Evolutionary conservation across 2,797 vertebrate species (phyloP), one percentile per base, ranked within the genome.

Genomic region (Acanthiza pusilla): DNA sequence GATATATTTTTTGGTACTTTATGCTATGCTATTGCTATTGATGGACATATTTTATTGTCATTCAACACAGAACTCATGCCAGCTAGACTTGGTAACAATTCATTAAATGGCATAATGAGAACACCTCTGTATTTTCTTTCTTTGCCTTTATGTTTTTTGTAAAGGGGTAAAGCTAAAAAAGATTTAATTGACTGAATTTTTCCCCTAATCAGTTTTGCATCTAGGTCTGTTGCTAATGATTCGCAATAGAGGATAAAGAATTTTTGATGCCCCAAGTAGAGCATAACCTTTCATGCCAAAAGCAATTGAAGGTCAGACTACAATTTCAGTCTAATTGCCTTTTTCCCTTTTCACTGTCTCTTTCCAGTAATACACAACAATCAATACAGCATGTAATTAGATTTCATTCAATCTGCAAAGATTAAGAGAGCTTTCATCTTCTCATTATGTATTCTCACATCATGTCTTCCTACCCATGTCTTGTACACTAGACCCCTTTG

Each of bases 321-420:
- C 92, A 84, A 96, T 97, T 96, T 92, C 97, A 96, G 97, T 96
- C 96, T 98, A 98, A 98, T 98, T 97, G 96, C 92, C 96, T 96
- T 94, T 97, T 97, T 97, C 93, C 96, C 96, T 97, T 97, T 98
- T 98, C 97, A 96, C 97, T 95, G 92, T 96, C 93, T 81, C 91
- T 97, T 97, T 97, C 96, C 97, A 96, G 94, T 93, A 94, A 96
- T 90, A 91, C 96, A 89, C 90, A 94, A 95, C 96, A 98, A 96
- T 97, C 95, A 93, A 94, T 96, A 96, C 74, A 82, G 96, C 92
- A 95, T 94, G 97, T 96, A 98, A 98, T 98, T 98, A 97, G 97
- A 97, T 98, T 97, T 94, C 79, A 81, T 96, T 98, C 97, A 97
- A 96, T 97, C 95, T 63, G 67, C 73, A 88, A 70, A 95, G 95